Conservation (phyloP, 1,140 invertebrate genomes). For the Drosophila athabasca region DNA sequence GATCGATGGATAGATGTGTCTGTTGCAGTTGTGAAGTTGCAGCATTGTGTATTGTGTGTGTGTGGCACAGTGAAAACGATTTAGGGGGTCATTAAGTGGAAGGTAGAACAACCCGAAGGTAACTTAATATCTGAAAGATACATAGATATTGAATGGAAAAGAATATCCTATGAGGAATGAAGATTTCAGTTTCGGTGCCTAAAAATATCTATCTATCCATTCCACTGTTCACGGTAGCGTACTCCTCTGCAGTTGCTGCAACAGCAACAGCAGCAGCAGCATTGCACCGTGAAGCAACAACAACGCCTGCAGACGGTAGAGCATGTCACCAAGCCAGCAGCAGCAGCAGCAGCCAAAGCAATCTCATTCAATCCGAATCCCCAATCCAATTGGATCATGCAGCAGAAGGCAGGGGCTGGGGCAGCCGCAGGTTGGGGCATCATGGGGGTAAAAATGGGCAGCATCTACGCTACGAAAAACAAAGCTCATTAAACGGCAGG, state of each 20-base stretch:
- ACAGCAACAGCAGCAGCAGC: neutral
- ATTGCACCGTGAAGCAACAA: slow-evolving; percentile 5
- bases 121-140: no score
- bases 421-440: neutral
- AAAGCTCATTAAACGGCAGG: slow-evolving; percentile 69
- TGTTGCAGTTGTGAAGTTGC: slow-evolving; percentile 5
- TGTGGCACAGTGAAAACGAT: slow-evolving; percentile 32
- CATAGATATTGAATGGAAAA: no score
- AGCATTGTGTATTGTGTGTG: no score
- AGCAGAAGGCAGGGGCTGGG: slow-evolving; percentile 1
- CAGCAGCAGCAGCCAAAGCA: slow-evolving; percentile 17
- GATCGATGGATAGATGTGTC: slow-evolving; percentile 40
- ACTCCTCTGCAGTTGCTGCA: no score
- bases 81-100: no score
- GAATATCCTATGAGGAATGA: no score
- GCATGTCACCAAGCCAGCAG: slow-evolving; percentile 32
- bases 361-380: slow-evolving; percentile 4
- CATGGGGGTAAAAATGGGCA: slow-evolving; percentile 33
- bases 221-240: no score
- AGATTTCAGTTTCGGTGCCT: no score
- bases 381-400: slow-evolving; percentile 3
- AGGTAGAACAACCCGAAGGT: no score
- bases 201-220: no score
- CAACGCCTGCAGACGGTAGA: slow-evolving; percentile 30
- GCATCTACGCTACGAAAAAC: slow-evolving; percentile 29